phyloP scores from a whole-genome alignment of 2,888 invertebrate species.

The Minunthozetes semirufus region DNA sequence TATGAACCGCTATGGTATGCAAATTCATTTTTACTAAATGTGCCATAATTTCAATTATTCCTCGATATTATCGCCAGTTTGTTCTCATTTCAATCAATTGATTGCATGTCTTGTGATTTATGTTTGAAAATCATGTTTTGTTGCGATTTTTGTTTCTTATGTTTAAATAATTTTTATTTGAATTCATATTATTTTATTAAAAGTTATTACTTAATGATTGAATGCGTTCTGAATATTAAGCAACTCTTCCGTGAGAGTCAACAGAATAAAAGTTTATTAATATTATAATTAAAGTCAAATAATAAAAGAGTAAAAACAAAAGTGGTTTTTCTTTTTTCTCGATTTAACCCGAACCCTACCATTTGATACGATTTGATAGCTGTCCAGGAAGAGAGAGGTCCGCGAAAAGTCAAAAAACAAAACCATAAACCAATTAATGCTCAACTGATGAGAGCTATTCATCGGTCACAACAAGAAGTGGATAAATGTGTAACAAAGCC shows the following conservation, averaged over 20 bases:
- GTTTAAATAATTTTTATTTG: background rate
- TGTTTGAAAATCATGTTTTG: background rate
- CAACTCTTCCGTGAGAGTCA: background rate
- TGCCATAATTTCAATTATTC: background rate
- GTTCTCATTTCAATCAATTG: slow-evolving; percentile 2
- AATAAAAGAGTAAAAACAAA: background rate
- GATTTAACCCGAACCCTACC: background rate
- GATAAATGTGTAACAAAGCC: background rate
- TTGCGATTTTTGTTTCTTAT: background rate
- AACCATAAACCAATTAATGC: background rate
- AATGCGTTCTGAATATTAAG: slow-evolving; percentile 5
- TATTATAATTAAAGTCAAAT: background rate
- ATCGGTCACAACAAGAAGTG: background rate
- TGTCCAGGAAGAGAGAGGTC: slow-evolving; percentile 76
- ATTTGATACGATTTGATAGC: slow-evolving; percentile 51
- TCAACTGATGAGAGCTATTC: slow-evolving; percentile 7
- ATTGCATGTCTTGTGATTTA: slow-evolving; percentile 1
- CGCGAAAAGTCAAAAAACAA: slow-evolving; percentile 53
- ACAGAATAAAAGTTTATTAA: background rate
- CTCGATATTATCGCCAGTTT: background rate
- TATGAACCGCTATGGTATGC: slow-evolving; percentile 67
- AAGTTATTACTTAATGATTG: slow-evolving; percentile 8
- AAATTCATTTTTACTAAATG: background rate
- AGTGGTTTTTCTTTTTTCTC: background rate
- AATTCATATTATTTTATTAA: background rate